Conservation (phyloP, 2,888 invertebrate species). For the Tetheella fluctuosa region DNA sequence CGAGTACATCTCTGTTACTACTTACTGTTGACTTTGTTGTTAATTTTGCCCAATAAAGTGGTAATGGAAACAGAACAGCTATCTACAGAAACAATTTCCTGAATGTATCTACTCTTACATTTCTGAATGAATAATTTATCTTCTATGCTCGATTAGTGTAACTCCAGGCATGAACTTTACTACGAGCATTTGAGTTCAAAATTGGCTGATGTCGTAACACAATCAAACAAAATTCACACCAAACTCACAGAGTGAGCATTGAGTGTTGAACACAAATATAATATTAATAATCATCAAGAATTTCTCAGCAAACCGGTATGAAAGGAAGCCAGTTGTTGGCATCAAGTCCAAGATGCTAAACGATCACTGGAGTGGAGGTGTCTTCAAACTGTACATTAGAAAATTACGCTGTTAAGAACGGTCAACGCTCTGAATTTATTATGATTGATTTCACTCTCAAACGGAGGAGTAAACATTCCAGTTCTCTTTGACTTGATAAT, state of each 20-base stretch:
- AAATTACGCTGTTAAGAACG: conserved; percentile 8
- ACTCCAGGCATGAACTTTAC: no score
- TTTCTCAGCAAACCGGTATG: conserved; percentile 24
- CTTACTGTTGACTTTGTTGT: background rate
- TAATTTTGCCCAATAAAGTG: background rate
- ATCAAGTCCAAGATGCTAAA: conserved; percentile 13
- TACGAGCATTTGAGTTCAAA: background rate
- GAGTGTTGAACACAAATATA: background rate
- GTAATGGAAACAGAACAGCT: background rate
- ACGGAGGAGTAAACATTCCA: background rate
- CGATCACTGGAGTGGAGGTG: background rate
- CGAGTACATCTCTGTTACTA: conserved; percentile 39
- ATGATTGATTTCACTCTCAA: conserved; percentile 26
- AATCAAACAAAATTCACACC: conserved; percentile 5
- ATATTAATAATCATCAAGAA: conserved; percentile 16
- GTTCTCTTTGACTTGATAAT: background rate
- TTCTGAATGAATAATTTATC: background rate
- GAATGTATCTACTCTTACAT: background rate
- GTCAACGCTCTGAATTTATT: conserved; percentile 17
- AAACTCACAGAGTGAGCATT: background rate
- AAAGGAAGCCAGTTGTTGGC: conserved; percentile 20
- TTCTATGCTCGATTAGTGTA: no score
- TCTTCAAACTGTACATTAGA: conserved; percentile 7
- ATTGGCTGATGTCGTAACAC: background rate
- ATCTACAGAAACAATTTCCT: background rate